phyloP scores from a whole-genome alignment of 2,797 vertebrate genomes.

The Morus bassanus region DNA sequence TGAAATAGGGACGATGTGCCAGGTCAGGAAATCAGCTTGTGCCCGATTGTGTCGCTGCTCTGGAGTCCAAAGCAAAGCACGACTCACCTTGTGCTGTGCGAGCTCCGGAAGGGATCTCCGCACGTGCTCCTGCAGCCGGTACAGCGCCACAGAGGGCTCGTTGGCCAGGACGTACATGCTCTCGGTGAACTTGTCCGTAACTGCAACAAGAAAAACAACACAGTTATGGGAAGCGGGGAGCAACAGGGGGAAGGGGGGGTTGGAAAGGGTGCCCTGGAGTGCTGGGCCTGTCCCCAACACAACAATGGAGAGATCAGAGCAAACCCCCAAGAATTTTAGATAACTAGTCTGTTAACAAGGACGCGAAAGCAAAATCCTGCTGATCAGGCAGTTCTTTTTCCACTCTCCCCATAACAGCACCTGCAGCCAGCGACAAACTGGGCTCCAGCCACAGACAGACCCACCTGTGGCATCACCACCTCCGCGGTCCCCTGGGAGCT shows the following conservation, averaged over 20 bases:
- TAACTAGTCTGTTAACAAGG: neutral
- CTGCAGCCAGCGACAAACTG: neutral
- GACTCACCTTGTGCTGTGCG: conserved; percentile 91
- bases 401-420: neutral
- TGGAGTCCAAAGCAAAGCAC: rapidly evolving
- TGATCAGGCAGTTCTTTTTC: neutral
- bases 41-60: rapidly evolving
- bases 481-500: rapidly evolving
- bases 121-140: conserved; percentile 94
- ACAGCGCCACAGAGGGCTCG: conserved; percentile 94
- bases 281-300: too few relatives aligned
- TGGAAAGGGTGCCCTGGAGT: neutral
- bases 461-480: rapidly evolving
- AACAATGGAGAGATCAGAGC: neutral
- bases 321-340: neutral
- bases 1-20: rapidly evolving
- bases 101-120: conserved; percentile 91
- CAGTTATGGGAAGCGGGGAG: neutral
- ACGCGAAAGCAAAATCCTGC: rapidly evolving
- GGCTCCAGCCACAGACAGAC: too few relatives aligned
- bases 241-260: rapidly evolving
- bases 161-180: conserved; percentile 96
- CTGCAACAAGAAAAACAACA: conserved; percentile 62
- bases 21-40: too few relatives aligned
- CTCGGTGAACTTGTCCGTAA: conserved; percentile 95